Conservation (phyloP, 2,113 vertebrate species). For the Galbula dea region DNA sequence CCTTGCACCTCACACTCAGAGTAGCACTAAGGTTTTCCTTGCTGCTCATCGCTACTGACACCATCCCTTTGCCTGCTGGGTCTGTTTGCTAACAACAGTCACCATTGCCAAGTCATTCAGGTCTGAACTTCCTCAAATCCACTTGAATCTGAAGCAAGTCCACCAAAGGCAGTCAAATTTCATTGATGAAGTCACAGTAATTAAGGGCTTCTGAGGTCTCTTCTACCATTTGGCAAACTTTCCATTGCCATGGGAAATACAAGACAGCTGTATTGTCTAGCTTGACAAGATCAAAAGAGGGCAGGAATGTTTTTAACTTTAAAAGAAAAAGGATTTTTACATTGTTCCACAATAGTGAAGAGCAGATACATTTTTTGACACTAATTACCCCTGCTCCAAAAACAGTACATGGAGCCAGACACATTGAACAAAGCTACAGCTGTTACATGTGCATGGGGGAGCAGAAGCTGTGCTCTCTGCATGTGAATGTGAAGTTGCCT, state of each 20-base stretch:
- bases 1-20: neutral
- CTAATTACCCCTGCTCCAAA: constrained; percentile 37
- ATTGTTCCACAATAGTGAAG: neutral
- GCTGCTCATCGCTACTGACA: fast-evolving
- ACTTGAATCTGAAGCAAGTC: neutral
- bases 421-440: constrained; percentile 8
- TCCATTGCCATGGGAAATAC: neutral
- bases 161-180: neutral
- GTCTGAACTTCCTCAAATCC: neutral
- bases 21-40: neutral
- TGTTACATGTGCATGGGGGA: neutral
- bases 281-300: constrained; percentile 45
- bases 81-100: neutral
- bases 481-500: neutral
- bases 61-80: neutral
- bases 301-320: constrained; percentile 14
- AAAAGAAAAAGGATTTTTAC: neutral
- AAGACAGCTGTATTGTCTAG: constrained; percentile 36
- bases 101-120: neutral
- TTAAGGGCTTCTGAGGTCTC: constrained; percentile 8
- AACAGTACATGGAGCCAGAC: constrained; percentile 14
- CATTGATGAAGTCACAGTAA: constrained; percentile 14
- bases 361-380: constrained; percentile 33
- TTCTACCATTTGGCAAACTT: constrained; percentile 27
- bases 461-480: neutral